phyloP scores from a whole-genome alignment of 2,888 invertebrate species.

The Vesta saturnalis region DNA sequence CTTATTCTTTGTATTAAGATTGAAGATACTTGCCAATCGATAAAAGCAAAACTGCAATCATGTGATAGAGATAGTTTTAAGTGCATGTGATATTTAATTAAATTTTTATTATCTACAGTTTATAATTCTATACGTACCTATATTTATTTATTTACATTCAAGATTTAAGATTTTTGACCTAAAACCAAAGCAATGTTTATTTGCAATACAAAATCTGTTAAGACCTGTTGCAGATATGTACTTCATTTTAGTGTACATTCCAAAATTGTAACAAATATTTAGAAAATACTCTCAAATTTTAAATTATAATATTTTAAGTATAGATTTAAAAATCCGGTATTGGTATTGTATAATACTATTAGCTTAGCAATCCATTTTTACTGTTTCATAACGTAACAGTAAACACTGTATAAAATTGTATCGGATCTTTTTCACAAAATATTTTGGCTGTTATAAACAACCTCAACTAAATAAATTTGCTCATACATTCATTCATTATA shows the following conservation, averaged over 20 bases:
- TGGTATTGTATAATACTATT: too few relatives aligned
- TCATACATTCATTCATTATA: slow-evolving; percentile 1
- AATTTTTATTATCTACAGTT: slow-evolving; percentile 7
- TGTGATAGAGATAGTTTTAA: slow-evolving; percentile 31
- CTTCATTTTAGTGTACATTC: not conserved
- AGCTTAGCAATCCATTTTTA: not conserved
- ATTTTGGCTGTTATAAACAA: too few relatives aligned
- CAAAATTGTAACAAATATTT: not conserved
- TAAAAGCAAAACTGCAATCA: slow-evolving; percentile 29
- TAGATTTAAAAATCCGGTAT: too few relatives aligned
- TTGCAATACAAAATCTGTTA: too few relatives aligned
- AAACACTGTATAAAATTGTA: too few relatives aligned
- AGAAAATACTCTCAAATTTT: not conserved
- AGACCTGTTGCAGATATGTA: too few relatives aligned
- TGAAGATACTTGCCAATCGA: slow-evolving; percentile 72
- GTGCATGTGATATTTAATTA: slow-evolving; percentile 36
- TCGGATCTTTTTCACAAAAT: too few relatives aligned
- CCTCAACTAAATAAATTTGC: slow-evolving; percentile 1
- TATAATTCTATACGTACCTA: not conserved
- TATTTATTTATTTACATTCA: not conserved
- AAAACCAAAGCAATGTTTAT: not conserved
- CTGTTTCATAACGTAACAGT: too few relatives aligned
- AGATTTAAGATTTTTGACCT: not conserved
- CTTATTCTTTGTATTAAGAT: slow-evolving; percentile 85
- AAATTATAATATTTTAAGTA: not conserved